Evolutionary conservation across 2,888 invertebrate species (phyloP).

Genomic region (Drosophila cognata): DNA sequence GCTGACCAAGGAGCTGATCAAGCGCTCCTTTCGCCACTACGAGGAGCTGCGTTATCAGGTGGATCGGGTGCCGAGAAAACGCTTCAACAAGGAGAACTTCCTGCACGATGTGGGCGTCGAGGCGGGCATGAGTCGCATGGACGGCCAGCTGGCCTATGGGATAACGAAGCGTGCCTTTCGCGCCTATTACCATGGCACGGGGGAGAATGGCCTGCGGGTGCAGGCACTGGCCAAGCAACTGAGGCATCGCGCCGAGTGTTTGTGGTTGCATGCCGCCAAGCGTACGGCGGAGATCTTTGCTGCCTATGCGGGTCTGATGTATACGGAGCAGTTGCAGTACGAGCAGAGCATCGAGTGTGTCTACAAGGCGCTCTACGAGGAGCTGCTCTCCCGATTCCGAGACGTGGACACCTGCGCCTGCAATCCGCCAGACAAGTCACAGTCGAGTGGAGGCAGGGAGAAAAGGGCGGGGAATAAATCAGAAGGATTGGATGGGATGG

Average conservation of each 20-base stretch:
- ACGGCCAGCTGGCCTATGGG: conserved; percentile 77
- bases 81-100: conserved; percentile 75
- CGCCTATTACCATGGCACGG: conserved; percentile 79
- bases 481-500: not conserved
- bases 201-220: conserved; percentile 53
- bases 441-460: accelerated
- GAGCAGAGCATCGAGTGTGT: conserved; percentile 66
- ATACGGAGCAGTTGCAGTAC: conserved; percentile 64
- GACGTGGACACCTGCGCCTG: conserved; percentile 51
- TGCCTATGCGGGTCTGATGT: conserved; percentile 68
- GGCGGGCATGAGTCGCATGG: conserved; percentile 75
- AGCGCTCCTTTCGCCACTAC: conserved; percentile 72
- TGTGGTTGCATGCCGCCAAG: conserved; percentile 80
- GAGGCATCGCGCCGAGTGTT: conserved; percentile 65
- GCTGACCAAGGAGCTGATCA: conserved; percentile 50
- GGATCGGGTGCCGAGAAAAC: conserved; percentile 62
- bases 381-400: conserved; percentile 50
- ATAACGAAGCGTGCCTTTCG: conserved; percentile 80
- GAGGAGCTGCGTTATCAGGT: conserved; percentile 70
- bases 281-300: conserved; percentile 75
- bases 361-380: conserved; percentile 65
- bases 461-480: not conserved
- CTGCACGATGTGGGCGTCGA: conserved; percentile 72
- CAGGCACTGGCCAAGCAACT: conserved; percentile 37
- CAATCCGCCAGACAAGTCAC: too few species aligned